These are phyloP conservation scores for Pinctada fucata DNA, from an alignment of 2,888 invertebrate genomes.

Conservation along the genomic window DNA sequence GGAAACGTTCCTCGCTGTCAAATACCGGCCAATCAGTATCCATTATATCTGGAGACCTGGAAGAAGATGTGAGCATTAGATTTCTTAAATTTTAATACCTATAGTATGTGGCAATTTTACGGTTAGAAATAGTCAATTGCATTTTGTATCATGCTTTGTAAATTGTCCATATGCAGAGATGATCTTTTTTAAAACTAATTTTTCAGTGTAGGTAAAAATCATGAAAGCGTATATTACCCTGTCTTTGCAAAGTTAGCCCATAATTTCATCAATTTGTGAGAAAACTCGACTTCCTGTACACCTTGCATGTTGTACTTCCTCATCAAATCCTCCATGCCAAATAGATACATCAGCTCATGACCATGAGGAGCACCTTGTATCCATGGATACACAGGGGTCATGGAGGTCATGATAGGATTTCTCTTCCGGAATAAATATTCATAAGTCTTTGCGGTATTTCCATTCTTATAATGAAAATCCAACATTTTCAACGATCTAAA, in stretches of 20 bases:
- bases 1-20: neutral
- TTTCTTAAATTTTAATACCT: too few relatives aligned
- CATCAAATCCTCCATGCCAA: constrained; percentile 1
- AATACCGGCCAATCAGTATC: neutral
- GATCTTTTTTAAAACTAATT: neutral
- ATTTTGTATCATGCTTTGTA: too few relatives aligned
- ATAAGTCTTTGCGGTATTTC: neutral
- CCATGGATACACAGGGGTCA: neutral
- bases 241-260: constrained; percentile 28
- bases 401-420: neutral
- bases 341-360: constrained; percentile 11
- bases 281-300: neutral
- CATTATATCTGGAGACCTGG: neutral
- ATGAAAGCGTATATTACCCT: constrained; percentile 13
- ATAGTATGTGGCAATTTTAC: too few relatives aligned
- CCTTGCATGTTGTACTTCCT: neutral
- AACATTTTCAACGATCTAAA: neutral
- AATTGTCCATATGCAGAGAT: neutral
- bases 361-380: constrained; percentile 10
- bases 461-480: neutral
- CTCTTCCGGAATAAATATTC: constrained; percentile 3
- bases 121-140: too few relatives aligned
- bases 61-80: neutral
- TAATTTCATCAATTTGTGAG: constrained; percentile 10
- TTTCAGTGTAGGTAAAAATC: neutral